Evolutionary conservation across 2,797 vertebrate genomes (phyloP), one percentile per base, ranked within the genome.

Genomic region (Chelonia mydas): DNA sequence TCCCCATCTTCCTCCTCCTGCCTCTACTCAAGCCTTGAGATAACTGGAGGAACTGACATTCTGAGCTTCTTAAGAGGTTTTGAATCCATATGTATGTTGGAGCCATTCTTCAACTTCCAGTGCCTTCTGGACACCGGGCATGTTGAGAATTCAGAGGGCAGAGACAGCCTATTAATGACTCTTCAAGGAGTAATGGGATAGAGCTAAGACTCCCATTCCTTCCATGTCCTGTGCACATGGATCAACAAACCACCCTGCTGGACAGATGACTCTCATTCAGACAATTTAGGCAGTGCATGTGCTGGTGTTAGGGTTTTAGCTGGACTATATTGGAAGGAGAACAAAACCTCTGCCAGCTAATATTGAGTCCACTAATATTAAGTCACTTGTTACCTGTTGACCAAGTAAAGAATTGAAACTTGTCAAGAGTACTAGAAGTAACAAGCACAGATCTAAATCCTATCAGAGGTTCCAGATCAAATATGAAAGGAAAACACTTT

Each of bases 361-460:
- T 6, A 23, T 74, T 41, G 41, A 41, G 41, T 41, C 68, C 37
- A 23, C 37, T 74, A 74, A 74, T 45, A 37, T 47, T 5, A 27
- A 5, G 49, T 15, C 9, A 3, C 11, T 0, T 2, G 79, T 9
- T 5, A 6, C 7, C n/a, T 0, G 17, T 2, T 3, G 65, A 27
- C 47, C 41, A 41, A 33, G 57, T 81, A 54, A 33, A 79, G 87
- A 76, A 27, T 11, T 41, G 21, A 33, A 59, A 3, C 49, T 77
- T 16, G 6, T 0, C 6, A 0, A 0, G 59, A 28, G 5, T 10
- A 2, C 17, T 0, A 2, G 77, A 81, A 90, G 77, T 1, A n/a
- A 9, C 4, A n/a, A 50, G 51, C 11, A 2, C 0, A 5, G 85
- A 50, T 17, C 7, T 4, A 12, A 72, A 80, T 74, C 57, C 1